phyloP scores from a whole-genome alignment of 2,888 invertebrate genomes.

The Clistopyga incitator region DNA sequence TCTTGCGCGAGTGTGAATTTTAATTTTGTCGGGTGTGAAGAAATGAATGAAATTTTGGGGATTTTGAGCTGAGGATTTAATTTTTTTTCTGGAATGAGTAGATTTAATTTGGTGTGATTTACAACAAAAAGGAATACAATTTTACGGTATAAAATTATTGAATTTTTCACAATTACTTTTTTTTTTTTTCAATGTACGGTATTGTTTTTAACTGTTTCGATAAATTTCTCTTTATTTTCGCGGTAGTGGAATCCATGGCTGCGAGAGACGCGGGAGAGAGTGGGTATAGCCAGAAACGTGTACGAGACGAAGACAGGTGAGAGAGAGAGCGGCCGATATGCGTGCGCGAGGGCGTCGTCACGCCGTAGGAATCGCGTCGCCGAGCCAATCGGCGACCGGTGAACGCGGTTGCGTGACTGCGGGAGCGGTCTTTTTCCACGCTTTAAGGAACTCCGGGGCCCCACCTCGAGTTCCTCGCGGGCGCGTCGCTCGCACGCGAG shows the following conservation, averaged over 20 bases:
- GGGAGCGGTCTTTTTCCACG: slow-evolving; percentile 80
- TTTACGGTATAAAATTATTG: too few relatives aligned
- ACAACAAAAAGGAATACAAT: not conserved
- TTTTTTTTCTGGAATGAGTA: not conserved
- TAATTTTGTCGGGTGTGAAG: too few relatives aligned
- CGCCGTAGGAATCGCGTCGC: slow-evolving; percentile 53
- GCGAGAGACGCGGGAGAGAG: not conserved
- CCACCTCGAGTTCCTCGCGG: slow-evolving; percentile 57
- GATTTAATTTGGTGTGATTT: not conserved
- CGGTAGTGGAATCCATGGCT: too few relatives aligned
- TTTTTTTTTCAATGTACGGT: too few relatives aligned
- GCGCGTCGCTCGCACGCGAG: slow-evolving; percentile 36
- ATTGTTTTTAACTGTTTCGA: too few relatives aligned
- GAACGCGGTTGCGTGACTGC: slow-evolving; percentile 69
- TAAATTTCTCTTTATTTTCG: too few relatives aligned
- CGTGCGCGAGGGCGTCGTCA: slow-evolving; percentile 70
- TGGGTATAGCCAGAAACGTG: not conserved
- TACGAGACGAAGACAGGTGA: slow-evolving; percentile 33
- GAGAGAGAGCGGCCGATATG: slow-evolving; percentile 55
- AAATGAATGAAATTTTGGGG: too few relatives aligned
- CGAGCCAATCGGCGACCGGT: slow-evolving; percentile 64
- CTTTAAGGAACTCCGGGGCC: slow-evolving; percentile 76
- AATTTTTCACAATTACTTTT: too few relatives aligned
- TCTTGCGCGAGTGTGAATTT: too few relatives aligned
- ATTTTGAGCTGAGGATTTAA: too few relatives aligned